These are phyloP conservation scores for Notarius quadriscutis DNA, from an alignment of 2,113 vertebrate species.

Conservation along the genomic window DNA sequence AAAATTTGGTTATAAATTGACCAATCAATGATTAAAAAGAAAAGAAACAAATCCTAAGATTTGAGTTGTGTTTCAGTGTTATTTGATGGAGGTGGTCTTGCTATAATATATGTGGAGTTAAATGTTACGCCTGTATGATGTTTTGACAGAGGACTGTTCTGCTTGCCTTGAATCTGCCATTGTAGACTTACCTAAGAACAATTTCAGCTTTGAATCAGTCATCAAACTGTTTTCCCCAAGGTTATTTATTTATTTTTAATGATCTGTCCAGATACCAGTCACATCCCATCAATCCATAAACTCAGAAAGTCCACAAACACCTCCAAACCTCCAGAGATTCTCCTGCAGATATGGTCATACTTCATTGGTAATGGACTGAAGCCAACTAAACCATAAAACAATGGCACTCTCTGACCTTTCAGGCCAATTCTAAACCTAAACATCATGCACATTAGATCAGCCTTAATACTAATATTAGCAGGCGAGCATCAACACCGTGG, in stretches of 20 bases:
- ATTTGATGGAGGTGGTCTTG: too few relatives aligned
- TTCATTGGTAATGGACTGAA: neutral
- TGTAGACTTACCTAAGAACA: neutral
- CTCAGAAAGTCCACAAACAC: neutral
- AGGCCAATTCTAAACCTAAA: neutral
- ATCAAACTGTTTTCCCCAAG: neutral
- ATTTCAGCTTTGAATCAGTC: neutral
- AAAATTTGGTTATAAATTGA: neutral
- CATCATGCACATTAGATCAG: neutral
- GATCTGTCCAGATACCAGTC: neutral
- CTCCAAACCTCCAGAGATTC: neutral
- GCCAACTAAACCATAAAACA: constrained; percentile 17
- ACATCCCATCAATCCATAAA: neutral
- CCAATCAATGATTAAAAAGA: neutral
- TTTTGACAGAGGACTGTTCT: neutral
- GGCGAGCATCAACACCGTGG: neutral
- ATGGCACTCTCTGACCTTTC: constrained; percentile 15
- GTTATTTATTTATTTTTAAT: neutral
- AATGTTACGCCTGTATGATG: neutral
- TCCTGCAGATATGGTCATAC: neutral
- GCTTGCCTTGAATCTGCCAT: neutral
- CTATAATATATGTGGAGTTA: neutral
- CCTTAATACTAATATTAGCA: constrained; percentile 30
- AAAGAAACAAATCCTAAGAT: neutral
- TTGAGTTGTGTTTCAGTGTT: neutral